Percentiles rank a stretch among this genome's conserved stretches.
phyloP scores from a whole-genome alignment of 2,113 vertebrate genomes.

The Callipepla californica region DNA sequence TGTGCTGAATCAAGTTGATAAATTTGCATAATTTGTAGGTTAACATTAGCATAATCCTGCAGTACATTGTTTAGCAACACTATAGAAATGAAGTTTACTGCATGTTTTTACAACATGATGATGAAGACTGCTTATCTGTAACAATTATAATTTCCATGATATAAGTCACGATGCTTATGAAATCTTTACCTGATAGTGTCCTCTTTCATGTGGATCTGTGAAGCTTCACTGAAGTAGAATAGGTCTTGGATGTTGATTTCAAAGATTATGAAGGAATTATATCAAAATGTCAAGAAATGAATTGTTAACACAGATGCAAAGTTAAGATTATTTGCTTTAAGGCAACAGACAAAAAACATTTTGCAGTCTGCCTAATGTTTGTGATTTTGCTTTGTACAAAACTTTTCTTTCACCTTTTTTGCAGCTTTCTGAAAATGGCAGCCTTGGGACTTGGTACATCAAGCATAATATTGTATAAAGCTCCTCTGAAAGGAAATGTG shows the following conservation, averaged over 20 bases:
- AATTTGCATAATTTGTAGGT: constrained; percentile 75
- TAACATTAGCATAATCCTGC: constrained; percentile 77
- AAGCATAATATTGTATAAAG: neutral
- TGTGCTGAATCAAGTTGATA: constrained; percentile 72
- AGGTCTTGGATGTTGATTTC: neutral
- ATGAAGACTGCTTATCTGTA: neutral
- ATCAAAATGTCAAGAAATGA: neutral
- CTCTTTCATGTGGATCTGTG: neutral
- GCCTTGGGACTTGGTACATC: neutral
- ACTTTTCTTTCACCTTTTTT: neutral
- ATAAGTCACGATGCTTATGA: neutral
- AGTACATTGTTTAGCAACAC: constrained; percentile 42
- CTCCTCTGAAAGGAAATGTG: neutral
- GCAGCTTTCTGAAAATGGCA: neutral
- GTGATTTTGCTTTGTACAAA: neutral
- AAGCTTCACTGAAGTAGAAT: neutral
- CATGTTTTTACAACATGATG: constrained; percentile 17
- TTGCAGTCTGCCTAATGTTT: neutral
- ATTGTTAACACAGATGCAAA: neutral
- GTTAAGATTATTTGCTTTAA: neutral
- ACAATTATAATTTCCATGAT: neutral
- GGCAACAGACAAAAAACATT: neutral
- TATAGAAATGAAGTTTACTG: neutral
- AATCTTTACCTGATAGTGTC: neutral
- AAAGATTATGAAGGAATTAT: neutral